Conservation (phyloP, 2,113 vertebrate species). For the Peromyscus maniculatus region DNA sequence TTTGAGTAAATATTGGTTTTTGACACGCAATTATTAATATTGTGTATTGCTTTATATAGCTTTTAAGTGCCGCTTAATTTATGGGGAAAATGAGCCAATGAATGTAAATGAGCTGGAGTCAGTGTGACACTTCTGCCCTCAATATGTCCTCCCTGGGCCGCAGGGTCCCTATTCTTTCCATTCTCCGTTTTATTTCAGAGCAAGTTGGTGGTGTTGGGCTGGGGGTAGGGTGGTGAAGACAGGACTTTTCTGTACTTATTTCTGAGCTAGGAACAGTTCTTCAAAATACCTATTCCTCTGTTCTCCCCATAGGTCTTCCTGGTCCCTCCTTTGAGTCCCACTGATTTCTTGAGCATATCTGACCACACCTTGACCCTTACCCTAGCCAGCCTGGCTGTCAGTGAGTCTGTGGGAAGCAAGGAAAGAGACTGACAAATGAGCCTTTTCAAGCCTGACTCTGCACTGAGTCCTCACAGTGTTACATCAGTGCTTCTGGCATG, state of each 20-base stretch:
- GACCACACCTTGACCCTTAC: accelerated
- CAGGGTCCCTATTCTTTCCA: neutral
- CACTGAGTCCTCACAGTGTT: neutral
- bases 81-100: neutral
- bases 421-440: neutral
- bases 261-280: neutral
- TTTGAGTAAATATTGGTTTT: constrained; percentile 27
- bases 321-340: neutral
- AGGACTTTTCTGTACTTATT: neutral
- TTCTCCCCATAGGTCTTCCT: neutral
- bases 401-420: neutral
- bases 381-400: neutral
- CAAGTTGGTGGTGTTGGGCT: too few species aligned
- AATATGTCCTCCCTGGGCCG: neutral
- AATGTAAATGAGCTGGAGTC: neutral
- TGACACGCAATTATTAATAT: neutral
- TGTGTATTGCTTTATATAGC: neutral
- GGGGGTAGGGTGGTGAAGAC: accelerated
- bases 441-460: neutral
- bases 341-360: neutral
- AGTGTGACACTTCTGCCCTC: neutral
- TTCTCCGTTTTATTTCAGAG: neutral
- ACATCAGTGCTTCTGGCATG: neutral
- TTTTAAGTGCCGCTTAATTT: neutral
- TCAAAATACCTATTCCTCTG: neutral